These are phyloP conservation scores for Lepeophtheirus nordmannii DNA, from an alignment of 2,888 invertebrate species.

Conservation along the genomic window DNA sequence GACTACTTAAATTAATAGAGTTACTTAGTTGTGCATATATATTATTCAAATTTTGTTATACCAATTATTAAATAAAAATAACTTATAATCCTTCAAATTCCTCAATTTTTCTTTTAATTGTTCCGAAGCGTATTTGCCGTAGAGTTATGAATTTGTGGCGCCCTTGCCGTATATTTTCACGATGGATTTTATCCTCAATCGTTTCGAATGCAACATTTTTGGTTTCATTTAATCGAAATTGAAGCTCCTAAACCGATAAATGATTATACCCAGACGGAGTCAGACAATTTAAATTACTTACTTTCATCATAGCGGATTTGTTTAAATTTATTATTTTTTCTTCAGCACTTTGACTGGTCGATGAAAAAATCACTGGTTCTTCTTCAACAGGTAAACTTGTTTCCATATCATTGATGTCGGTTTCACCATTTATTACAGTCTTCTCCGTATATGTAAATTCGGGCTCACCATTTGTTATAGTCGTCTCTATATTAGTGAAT, in stretches of 20 bases:
- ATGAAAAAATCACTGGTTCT: neutral
- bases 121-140: neutral
- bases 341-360: neutral
- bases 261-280: neutral
- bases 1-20: neutral
- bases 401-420: neutral
- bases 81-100: conserved; percentile 1
- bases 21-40: neutral
- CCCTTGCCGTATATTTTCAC: neutral
- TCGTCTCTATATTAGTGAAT: too few species aligned
- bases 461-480: too few species aligned
- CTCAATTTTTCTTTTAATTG: neutral
- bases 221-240: neutral
- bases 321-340: neutral
- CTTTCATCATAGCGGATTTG: neutral
- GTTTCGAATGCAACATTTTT: neutral
- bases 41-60: neutral
- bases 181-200: neutral
- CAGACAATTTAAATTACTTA: neutral
- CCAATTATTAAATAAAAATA: neutral
- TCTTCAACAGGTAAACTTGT: neutral
- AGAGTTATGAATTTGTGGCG: neutral
- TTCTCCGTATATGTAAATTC: too few species aligned
- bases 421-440: too few species aligned
- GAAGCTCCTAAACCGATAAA: neutral